Evolutionary conservation across 2,888 invertebrate species (phyloP).

Genomic region (Troilus luridus): DNA sequence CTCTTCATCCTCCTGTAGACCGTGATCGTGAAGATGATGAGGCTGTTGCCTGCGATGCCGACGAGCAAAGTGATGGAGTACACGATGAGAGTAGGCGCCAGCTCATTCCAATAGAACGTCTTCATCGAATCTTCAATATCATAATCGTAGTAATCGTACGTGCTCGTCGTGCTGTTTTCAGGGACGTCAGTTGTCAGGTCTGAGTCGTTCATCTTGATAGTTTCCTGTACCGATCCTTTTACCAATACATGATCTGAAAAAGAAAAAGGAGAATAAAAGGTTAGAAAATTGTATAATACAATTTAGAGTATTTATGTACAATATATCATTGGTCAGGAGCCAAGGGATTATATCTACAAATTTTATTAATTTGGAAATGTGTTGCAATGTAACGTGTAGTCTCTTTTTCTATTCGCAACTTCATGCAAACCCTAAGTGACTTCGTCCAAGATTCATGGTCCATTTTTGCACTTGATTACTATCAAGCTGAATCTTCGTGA

Average conservation of each 20-base stretch:
- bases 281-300: not conserved
- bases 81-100: conserved; percentile 73
- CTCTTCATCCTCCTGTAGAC: conserved; percentile 74
- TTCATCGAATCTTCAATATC: conserved; percentile 71
- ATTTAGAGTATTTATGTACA: too few species aligned
- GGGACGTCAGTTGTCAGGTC: not conserved
- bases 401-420: too few species aligned
- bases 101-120: conserved; percentile 73
- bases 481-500: too few species aligned
- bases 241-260: not conserved
- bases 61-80: conserved; percentile 75
- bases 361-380: too few species aligned
- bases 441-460: too few species aligned
- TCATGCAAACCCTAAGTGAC: too few species aligned
- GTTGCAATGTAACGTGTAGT: too few species aligned
- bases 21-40: conserved; percentile 74
- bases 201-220: conserved; percentile 28
- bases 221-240: not conserved
- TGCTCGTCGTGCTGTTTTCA: not conserved
- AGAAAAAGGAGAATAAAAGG: not conserved
- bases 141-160: conserved; percentile 69
- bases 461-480: too few species aligned
- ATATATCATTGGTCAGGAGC: too few species aligned
- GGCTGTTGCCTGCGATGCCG: conserved; percentile 74
- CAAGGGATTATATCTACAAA: too few species aligned